phyloP scores from a whole-genome alignment of 1,140 invertebrate species.

The Drosophila parvula region DNA sequence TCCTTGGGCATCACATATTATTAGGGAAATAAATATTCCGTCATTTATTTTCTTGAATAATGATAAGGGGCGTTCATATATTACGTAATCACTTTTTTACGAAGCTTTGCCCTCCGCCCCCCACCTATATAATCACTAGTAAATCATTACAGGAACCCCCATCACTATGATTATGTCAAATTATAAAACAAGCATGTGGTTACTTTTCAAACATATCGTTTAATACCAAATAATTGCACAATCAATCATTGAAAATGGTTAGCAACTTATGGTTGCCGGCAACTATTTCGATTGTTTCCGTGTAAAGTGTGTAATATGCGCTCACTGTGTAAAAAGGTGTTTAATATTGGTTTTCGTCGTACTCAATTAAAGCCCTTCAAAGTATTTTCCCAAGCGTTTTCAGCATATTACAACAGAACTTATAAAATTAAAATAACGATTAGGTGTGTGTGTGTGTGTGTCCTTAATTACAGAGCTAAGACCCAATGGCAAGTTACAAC shows the following conservation, averaged over 20 bases:
- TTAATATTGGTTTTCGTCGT: conserved; percentile 17
- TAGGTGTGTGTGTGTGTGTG: conserved; percentile 29
- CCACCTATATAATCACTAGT: no score
- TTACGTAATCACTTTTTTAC: no score
- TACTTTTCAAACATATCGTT: conserved; percentile 42
- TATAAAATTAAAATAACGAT: conserved; percentile 78
- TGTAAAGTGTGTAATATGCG: conserved; percentile 39
- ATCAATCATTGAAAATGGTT: conserved; percentile 46
- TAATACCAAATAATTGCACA: conserved; percentile 54
- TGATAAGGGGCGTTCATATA: no score
- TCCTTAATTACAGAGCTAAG: conserved; percentile 65
- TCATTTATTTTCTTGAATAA: no score
- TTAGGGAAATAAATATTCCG: no score
- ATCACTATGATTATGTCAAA: no score
- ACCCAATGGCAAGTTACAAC: conserved; percentile 76
- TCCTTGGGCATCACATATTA: no score
- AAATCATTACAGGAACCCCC: no score
- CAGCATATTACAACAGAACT: conserved; percentile 72
- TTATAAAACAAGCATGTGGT: not conserved
- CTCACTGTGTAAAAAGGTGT: conserved; percentile 27
- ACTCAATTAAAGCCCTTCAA: conserved; percentile 64
- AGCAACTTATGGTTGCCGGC: conserved; percentile 33
- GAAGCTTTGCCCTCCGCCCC: no score
- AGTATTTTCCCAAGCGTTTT: conserved; percentile 60
- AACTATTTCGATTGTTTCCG: conserved; percentile 38